Evolutionary conservation across 2,888 invertebrate species (phyloP).

Genomic region (Drosophila kuntzei): DNA sequence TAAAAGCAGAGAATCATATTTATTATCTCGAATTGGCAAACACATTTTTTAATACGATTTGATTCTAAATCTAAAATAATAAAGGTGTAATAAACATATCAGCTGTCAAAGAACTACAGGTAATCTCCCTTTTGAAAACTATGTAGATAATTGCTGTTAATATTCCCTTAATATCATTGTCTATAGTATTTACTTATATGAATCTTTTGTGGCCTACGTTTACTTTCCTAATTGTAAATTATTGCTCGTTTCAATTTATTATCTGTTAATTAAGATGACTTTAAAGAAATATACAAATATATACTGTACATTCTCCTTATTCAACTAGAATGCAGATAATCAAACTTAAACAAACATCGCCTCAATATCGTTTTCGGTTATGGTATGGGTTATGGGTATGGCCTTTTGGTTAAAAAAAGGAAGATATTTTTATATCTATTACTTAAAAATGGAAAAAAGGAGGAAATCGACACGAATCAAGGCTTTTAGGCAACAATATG

Average conservation of each 20-base stretch:
- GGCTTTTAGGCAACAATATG: neutral
- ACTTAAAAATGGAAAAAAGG: neutral
- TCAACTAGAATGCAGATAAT: too few species aligned
- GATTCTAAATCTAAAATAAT: neutral
- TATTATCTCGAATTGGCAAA: neutral
- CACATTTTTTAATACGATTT: neutral
- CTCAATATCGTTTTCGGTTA: too few species aligned
- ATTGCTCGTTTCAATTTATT: neutral
- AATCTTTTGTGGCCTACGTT: neutral
- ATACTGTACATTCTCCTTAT: neutral
- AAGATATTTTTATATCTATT: too few species aligned
- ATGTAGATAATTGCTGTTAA: conserved; percentile 1
- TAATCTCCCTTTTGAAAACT: neutral
- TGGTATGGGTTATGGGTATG: too few species aligned
- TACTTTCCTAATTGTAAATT: neutral
- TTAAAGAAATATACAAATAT: neutral
- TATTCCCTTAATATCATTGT: neutral
- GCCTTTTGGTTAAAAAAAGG: too few species aligned
- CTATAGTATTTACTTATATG: neutral
- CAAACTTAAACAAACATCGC: too few species aligned
- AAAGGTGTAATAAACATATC: neutral
- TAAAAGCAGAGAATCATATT: neutral
- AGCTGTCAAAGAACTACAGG: neutral
- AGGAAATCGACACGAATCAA: too few species aligned
- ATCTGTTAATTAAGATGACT: neutral